Evolutionary conservation across 1,140 invertebrate species (phyloP), one percentile per base, ranked within the genome.

Genomic region (Luehdorfia chinensis): DNA sequence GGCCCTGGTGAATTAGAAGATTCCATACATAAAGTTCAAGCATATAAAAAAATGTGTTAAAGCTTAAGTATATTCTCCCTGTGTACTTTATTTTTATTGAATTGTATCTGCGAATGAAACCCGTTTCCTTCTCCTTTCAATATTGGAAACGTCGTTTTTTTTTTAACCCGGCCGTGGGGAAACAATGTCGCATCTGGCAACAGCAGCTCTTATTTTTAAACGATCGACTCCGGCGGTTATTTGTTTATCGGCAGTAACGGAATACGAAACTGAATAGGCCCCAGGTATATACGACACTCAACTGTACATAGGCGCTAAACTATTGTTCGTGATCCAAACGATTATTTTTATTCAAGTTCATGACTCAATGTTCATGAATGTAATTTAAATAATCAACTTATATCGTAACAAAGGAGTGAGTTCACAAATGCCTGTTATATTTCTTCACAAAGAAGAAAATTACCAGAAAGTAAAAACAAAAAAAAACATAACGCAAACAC

Each of bases 141-240:
- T 54, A 63, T 64, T 51, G 51, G 51, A 41, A 64, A 55, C 61
- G 54, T 50, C 50, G 57, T 50, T 62, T 66, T 79, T 75, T 64
- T 66, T 62, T 65, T 69, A 36, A 50, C 39, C 49, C 70, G 74
- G 44, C 49, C 70, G 74, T 77, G 74, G 68, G 76, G 75, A 75
- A 67, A 67, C 66, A 70, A 71, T 71, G 66, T 47, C 31, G 8
- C 27, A 30, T 30, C 4, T 30, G n/a, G 27, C n/a, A 12, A 30
- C n/a, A 30, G 4, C 9, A 30, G 11, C 11, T n/a, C 3, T 30
- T 11, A 30, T 30, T 30, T 30, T 9, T 8, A 11, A 30, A 30
- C 27, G 9, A 30, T 9, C 27, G 27, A 7, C 27, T 9, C 4
- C 3, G 1, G 1, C 8, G 2, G n/a, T 30, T 30, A 30, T 9